Conservation (phyloP, 2,113 vertebrate species). For the Corythoichthys haematopterus region DNA sequence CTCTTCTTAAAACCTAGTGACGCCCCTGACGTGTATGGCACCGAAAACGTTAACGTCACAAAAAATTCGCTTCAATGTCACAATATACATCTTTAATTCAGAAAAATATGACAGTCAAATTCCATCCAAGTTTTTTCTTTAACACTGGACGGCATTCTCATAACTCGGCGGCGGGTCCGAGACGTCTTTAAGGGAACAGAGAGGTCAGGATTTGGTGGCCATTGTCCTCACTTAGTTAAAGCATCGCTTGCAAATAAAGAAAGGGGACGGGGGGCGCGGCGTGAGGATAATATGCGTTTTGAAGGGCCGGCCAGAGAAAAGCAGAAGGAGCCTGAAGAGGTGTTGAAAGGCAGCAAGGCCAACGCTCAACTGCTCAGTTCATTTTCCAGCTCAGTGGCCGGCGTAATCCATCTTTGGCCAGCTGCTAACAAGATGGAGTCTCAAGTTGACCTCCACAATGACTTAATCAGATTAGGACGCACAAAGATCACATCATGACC, state of each 20-base stretch:
- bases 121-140: constrained; percentile 20
- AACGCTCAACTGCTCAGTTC: constrained; percentile 99
- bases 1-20: no score
- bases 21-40: no score
- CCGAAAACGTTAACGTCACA: no score
- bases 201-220: constrained; percentile 53
- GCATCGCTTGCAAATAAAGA: constrained; percentile 60
- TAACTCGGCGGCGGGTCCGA: constrained; percentile 43
- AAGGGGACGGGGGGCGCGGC: constrained; percentile 47
- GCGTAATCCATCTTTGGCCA: constrained; percentile 97
- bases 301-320: constrained; percentile 72
- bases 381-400: constrained; percentile 99
- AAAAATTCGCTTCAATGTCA: no score
- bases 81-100: no score
- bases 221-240: constrained; percentile 68
- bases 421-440: constrained; percentile 99
- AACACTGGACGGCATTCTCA: constrained; percentile 38
- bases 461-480: constrained; percentile 99
- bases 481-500: constrained; percentile 99
- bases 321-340: constrained; percentile 85
- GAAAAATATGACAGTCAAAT: constrained; percentile 15
- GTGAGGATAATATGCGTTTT: constrained; percentile 88
- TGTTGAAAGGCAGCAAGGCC: constrained; percentile 96
- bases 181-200: constrained; percentile 47
- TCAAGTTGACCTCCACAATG: constrained; percentile 99